phyloP scores from a whole-genome alignment of 2,888 invertebrate species.

The Cryptocephalus moraei region DNA sequence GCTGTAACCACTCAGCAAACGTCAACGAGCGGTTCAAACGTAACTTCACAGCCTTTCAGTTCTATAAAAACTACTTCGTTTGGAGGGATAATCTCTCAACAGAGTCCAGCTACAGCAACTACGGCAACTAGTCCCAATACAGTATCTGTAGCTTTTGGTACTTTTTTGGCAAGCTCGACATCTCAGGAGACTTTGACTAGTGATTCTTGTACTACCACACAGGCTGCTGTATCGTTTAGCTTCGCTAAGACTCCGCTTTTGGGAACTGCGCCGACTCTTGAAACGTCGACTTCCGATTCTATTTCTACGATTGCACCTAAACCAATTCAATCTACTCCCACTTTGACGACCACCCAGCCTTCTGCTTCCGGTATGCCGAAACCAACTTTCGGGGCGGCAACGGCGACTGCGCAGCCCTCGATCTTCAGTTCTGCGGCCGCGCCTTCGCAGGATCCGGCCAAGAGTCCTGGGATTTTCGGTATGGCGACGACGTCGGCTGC shows the following conservation, averaged over 20 bases:
- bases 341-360: slow-evolving; percentile 4
- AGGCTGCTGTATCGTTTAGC: background rate
- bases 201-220: background rate
- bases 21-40: background rate
- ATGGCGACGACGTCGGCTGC: no score
- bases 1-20: no score
- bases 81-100: slow-evolving; percentile 10
- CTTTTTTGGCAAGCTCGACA: background rate
- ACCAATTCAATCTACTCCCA: no score
- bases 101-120: background rate
- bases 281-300: background rate
- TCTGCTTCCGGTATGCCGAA: slow-evolving; percentile 4
- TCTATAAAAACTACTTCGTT: slow-evolving; percentile 14
- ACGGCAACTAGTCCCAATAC: background rate
- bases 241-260: background rate
- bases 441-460: no score
- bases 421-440: no score
- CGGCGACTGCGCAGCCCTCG: no score
- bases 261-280: background rate
- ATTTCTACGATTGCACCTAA: no score
- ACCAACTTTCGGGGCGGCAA: no score
- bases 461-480: no score
- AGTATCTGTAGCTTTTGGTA: no score
- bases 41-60: slow-evolving; percentile 11
- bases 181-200: background rate